A percentile compares a stretch with the other conserved stretches of the same genome.
These are phyloP conservation scores for Tautogolabrus adspersus DNA, from an alignment of 2,113 vertebrate genomes.

Conservation along the genomic window DNA sequence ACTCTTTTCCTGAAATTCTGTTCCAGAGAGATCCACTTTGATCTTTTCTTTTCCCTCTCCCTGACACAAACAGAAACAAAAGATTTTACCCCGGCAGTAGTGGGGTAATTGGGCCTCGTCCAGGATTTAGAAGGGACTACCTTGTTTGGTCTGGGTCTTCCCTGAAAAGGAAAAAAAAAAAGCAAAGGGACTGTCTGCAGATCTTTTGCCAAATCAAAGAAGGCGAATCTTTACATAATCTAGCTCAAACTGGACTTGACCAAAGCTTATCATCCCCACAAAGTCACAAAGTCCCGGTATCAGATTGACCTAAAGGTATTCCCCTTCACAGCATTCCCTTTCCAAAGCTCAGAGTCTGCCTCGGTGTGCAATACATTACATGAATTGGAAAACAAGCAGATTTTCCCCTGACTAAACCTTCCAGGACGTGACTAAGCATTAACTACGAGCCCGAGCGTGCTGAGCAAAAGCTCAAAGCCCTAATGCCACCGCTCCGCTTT, in stretches of 20 bases:
- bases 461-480: slow-evolving; percentile 54
- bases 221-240: slow-evolving; percentile 3
- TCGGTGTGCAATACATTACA: slow-evolving; percentile 20
- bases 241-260: slow-evolving; percentile 20
- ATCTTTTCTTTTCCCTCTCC: slow-evolving; percentile 13
- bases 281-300: slow-evolving; percentile 4
- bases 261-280: background rate
- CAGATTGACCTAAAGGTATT: slow-evolving; percentile 30
- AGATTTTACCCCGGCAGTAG: slow-evolving; percentile 23
- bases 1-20: slow-evolving; percentile 41
- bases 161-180: background rate
- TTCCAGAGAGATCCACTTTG: slow-evolving; percentile 34
- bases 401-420: slow-evolving; percentile 48
- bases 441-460: slow-evolving; percentile 41
- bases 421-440: slow-evolving; percentile 68
- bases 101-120: slow-evolving; percentile 43
- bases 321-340: slow-evolving; percentile 18
- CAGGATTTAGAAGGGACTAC: slow-evolving; percentile 26
- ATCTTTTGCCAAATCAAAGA: slow-evolving; percentile 1
- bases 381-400: slow-evolving; percentile 50
- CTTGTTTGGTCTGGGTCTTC: slow-evolving; percentile 10
- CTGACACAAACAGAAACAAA: slow-evolving; percentile 26
- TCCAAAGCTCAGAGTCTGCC: slow-evolving; percentile 1
- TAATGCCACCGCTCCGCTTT: slow-evolving; percentile 45
- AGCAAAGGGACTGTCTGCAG: background rate